Percentiles rank a stretch among this genome's conserved stretches.
These are phyloP conservation scores for Pluvialis apricaria DNA, from an alignment of 2,113 vertebrate genomes.

Conservation along the genomic window DNA sequence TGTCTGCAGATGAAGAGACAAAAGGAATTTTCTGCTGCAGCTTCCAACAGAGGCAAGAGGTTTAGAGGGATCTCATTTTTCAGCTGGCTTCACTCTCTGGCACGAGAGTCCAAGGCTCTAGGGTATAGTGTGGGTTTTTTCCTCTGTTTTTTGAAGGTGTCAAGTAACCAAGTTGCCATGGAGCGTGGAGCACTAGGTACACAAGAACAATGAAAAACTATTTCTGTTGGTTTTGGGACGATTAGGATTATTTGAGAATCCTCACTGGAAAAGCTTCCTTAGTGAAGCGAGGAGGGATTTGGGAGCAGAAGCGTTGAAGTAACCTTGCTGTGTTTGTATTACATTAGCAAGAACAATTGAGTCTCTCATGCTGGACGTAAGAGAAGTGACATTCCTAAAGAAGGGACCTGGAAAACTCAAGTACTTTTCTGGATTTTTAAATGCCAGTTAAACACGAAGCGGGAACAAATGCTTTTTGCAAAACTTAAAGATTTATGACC, in stretches of 20 bases:
- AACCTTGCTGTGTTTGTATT: neutral
- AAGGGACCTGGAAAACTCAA: neutral
- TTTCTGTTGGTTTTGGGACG: neutral
- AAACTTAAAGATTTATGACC: neutral
- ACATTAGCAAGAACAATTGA: neutral
- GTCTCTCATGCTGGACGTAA: neutral
- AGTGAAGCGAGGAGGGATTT: neutral
- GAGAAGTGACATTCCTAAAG: neutral
- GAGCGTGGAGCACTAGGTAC: neutral
- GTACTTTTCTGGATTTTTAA: neutral
- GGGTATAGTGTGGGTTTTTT: neutral
- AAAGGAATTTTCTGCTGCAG: slow-evolving; percentile 9
- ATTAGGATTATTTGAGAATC: neutral
- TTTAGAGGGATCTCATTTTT: neutral
- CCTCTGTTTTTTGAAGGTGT: neutral
- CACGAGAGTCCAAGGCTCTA: neutral
- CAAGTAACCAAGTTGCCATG: neutral
- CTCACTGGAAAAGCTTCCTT: neutral
- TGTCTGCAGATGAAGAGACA: neutral
- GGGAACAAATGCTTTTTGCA: neutral
- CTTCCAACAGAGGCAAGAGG: slow-evolving; percentile 5
- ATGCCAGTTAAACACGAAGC: neutral
- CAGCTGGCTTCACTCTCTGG: neutral
- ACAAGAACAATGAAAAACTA: neutral
- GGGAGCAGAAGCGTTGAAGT: neutral